Base-by-base conservation (phyloP, 2,888 invertebrate species). In the Pelosia muscerda region DNA sequence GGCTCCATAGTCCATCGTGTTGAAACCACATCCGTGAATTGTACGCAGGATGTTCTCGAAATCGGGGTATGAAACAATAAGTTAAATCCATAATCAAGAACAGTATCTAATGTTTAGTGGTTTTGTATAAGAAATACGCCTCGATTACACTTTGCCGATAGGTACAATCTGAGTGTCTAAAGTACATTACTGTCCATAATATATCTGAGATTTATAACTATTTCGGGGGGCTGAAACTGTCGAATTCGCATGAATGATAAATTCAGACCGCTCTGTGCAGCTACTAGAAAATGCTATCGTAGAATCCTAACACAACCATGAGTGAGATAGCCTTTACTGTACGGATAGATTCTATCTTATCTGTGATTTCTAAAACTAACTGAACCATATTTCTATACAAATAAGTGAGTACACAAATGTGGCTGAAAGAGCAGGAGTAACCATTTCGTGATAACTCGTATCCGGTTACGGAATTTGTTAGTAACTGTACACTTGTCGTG, bases 401-500 rank as follows among this genome's bases (percentile, higher is more conserved):
- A 23, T 54, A 25, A 15, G 23, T 61, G 58, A 38, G 49, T 31
- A 49, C 61, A 69, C 13, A 57, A 55, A 22, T 69, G 54, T 61
- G 56, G 65, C 74, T 79, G 49, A 66, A 70, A 68, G 42, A 70
- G 59, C 59, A 60, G 63, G 56, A 42, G 63, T 63, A 64, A 28
- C 60, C 49, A 59, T 74, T 70, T 65, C 66, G 73, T 74, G 72
- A 76, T 75, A 76, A 84, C 79, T 79, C 68, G 79, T 82, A 80
- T 81, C 76, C 72, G 76, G 80, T 85, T 80, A 83, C 84, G 80
- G 84, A 86, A 87, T 88, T 80, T 73, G 67, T 68, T 63, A 68
- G 73, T 64, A 53, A 66, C 38, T 68, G 66, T 56, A 66, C 67
- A 71, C 66, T 67, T 67, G 81, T 86, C 88, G 89, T 89, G 88